These are phyloP conservation scores for Andricus grossulariae DNA, from an alignment of 1,140 invertebrate genomes.

Conservation along the genomic window DNA sequence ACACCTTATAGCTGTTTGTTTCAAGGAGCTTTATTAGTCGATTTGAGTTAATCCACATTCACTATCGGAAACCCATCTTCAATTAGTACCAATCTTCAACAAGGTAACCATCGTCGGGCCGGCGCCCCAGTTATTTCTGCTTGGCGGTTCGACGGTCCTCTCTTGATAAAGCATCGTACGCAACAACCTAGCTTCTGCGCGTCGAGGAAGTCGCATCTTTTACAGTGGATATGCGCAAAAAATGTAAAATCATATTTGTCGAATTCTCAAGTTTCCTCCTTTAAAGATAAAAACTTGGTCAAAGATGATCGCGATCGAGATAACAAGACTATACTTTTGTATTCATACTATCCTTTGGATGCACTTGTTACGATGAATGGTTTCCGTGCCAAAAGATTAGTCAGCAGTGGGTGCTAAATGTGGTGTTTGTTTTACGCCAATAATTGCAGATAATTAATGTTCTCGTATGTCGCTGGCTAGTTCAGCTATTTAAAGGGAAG, in stretches of 20 bases:
- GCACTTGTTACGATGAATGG: background rate
- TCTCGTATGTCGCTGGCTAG: background rate
- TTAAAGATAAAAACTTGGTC: background rate
- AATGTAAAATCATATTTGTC: conserved; percentile 33
- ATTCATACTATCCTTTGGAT: background rate
- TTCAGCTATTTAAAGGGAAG: background rate
- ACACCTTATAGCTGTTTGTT: background rate
- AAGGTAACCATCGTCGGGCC: conserved; percentile 33
- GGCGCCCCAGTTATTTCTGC: conserved; percentile 59
- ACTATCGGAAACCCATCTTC: conserved; percentile 9
- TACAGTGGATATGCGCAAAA: conserved; percentile 4
- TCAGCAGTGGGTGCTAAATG: conserved; percentile 22
- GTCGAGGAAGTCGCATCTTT: conserved; percentile 29
- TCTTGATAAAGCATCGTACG: conserved; percentile 56
- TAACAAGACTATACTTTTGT: background rate
- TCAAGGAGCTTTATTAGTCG: background rate
- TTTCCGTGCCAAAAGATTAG: conserved; percentile 24
- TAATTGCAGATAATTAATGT: conserved; percentile 26
- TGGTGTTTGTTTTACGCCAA: conserved; percentile 22
- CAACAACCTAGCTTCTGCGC: conserved; percentile 56
- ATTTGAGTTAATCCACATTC: background rate
- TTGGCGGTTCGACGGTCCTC: conserved; percentile 43
- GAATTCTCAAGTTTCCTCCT: background rate
- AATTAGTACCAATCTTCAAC: conserved; percentile 29
- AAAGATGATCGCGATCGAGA: background rate